phyloP scores from a whole-genome alignment of 2,797 vertebrate species.

The Microctenopoma steveboyesi region DNA sequence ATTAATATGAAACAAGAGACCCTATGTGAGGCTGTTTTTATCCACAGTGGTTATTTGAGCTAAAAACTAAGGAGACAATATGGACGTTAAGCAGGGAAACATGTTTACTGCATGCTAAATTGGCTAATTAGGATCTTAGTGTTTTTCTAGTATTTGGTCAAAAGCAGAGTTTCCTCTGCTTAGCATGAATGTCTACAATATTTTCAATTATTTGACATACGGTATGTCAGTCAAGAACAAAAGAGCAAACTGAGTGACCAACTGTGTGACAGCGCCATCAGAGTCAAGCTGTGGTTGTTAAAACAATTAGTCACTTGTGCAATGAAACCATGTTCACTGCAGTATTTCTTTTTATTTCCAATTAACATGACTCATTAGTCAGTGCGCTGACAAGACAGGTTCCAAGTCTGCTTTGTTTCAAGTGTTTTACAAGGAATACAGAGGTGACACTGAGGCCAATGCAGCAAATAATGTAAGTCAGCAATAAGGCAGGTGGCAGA shows the following conservation, averaged over 20 bases:
- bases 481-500: conserved; percentile 74
- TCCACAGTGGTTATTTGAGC: no score
- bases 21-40: no score
- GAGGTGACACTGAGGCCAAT: conserved; percentile 71
- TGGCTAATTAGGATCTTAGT: no score
- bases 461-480: conserved; percentile 66
- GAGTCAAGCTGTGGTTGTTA: neutral
- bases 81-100: neutral
- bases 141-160: neutral
- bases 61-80: no score
- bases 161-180: neutral
- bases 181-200: neutral
- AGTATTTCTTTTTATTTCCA: conserved; percentile 17
- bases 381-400: conserved; percentile 59
- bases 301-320: neutral
- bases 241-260: neutral
- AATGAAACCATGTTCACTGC: conserved; percentile 32
- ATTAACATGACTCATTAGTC: conserved; percentile 58
- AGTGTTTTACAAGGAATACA: conserved; percentile 53
- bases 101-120: no score
- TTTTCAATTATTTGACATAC: neutral
- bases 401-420: conserved; percentile 48
- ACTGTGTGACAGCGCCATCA: neutral
- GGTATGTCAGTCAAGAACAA: neutral
- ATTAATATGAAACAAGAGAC: neutral